Conservation (phyloP, 30 jellyfish, hydroid and myxozoan species). For the Cassiopea andromeda region DNA sequence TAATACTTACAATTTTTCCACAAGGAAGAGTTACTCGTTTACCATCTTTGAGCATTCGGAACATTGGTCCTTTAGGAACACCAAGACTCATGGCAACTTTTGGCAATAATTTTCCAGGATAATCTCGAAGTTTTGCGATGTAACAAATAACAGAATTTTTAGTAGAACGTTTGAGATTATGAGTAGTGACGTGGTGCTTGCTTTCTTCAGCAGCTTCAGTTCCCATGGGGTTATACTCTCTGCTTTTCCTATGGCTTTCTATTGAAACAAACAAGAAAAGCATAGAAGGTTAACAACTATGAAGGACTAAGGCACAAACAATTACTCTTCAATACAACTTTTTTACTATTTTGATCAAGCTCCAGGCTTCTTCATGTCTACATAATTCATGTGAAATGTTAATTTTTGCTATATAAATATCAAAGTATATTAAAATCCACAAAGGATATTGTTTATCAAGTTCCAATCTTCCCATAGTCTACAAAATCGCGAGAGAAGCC, state of each 20-base stretch:
- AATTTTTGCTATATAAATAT: too few species aligned
- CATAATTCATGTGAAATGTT: too few species aligned
- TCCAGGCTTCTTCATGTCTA: too few species aligned
- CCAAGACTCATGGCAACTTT: conserved; percentile 84
- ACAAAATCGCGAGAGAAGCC: too few species aligned
- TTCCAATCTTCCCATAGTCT: too few species aligned
- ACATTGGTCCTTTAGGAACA: conserved; percentile 91
- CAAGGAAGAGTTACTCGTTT: conserved; percentile 70
- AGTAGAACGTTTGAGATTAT: background rate
- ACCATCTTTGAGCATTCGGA: conserved; percentile 83
- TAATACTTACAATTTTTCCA: conserved; percentile 78
- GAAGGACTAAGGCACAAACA: too few species aligned
- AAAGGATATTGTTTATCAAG: too few species aligned
- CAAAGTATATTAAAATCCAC: too few species aligned
- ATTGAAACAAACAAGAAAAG: background rate
- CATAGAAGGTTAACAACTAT: too few species aligned
- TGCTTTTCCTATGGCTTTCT: background rate
- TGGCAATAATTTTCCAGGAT: conserved; percentile 90
- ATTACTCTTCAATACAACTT: too few species aligned
- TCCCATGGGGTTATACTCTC: background rate
- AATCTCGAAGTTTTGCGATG: conserved; percentile 66
- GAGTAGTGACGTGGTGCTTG: background rate
- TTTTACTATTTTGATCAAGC: too few species aligned
- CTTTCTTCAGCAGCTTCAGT: background rate
- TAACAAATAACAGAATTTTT: conserved; percentile 50